Evolutionary conservation across 2,888 invertebrate genomes (phyloP), one percentile per base, ranked within the genome.

Genomic region (Malacosoma neustria): DNA sequence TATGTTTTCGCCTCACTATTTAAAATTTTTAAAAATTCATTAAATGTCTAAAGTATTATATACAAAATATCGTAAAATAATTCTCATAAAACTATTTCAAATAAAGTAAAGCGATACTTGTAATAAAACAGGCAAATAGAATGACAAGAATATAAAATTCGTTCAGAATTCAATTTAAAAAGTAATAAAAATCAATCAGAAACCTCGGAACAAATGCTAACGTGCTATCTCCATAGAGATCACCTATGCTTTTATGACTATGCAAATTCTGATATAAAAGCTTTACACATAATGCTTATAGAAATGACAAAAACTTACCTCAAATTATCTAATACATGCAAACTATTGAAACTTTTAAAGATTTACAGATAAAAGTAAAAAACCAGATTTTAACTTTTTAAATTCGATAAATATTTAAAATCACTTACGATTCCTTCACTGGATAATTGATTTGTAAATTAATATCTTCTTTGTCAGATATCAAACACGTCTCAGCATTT

Each of bases 361-460:
- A n/a, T n/a, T n/a, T n/a, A n/a, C n/a, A n/a, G n/a, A n/a, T n/a
- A n/a, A n/a, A n/a, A n/a, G n/a, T n/a, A n/a, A n/a, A n/a, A n/a
- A n/a, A n/a, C n/a, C n/a, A n/a, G n/a, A 22, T 5, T 22, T 22
- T 22, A 5, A 22, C 22, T 22, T 22, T 22, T 22, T 22, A 6
- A 22, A 4, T 22, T 22, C 5, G 6, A 22, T 22, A 2, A 9
- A 22, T 4, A 22, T 2, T 22, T 22, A 30, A 46, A 43, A 46
- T 46, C 39, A 55, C 55, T 57, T 52, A 55, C 57, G 32, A 42
- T 44, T 59, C 56, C 48, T 57, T 57, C 49, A 49, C 48, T 51
- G 46, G 54, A 55, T 49, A 51, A 50, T 51, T 48, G 50, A 46
- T 54, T 43, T 49, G 52, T 46, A 43, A 42, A 39, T 33, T 35